phyloP scores from a whole-genome alignment of 2,797 vertebrate species.

The Anolis apletophallus region DNA sequence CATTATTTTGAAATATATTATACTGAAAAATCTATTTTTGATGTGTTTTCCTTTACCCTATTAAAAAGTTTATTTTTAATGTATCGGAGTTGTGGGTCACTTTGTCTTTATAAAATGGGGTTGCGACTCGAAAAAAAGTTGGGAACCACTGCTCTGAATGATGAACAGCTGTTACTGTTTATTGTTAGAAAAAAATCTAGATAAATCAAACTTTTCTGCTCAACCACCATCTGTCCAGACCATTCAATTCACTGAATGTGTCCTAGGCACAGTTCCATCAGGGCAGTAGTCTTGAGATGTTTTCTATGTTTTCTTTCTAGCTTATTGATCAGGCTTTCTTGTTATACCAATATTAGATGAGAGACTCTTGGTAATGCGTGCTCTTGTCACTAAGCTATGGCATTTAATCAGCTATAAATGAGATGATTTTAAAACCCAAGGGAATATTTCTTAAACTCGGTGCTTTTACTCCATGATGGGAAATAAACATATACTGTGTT shows the following conservation, averaged over 20 bases:
- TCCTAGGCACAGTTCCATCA: background rate
- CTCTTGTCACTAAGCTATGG: slow-evolving; percentile 24
- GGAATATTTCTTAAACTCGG: slow-evolving; percentile 37
- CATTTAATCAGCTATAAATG: slow-evolving; percentile 30
- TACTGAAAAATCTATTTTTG: no score
- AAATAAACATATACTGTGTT: slow-evolving; percentile 49
- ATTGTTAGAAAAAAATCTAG: background rate
- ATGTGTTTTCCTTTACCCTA: no score
- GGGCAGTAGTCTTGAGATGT: background rate
- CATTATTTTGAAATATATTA: no score
- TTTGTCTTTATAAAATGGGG: no score
- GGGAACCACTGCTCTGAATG: background rate
- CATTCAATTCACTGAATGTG: background rate
- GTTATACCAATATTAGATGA: slow-evolving; percentile 18
- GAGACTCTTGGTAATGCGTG: background rate
- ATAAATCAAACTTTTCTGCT: slow-evolving; percentile 1
- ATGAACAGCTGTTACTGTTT: slow-evolving; percentile 1
- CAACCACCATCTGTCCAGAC: background rate
- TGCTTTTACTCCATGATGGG: slow-evolving; percentile 35
- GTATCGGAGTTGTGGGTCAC: no score
- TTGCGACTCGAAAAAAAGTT: no score
- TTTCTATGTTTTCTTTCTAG: no score
- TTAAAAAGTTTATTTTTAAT: no score
- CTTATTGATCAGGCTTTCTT: slow-evolving; percentile 9
- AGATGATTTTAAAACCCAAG: slow-evolving; percentile 21